Base-by-base conservation (phyloP, 1,140 invertebrate species). In the Ectropis grisescens region DNA sequence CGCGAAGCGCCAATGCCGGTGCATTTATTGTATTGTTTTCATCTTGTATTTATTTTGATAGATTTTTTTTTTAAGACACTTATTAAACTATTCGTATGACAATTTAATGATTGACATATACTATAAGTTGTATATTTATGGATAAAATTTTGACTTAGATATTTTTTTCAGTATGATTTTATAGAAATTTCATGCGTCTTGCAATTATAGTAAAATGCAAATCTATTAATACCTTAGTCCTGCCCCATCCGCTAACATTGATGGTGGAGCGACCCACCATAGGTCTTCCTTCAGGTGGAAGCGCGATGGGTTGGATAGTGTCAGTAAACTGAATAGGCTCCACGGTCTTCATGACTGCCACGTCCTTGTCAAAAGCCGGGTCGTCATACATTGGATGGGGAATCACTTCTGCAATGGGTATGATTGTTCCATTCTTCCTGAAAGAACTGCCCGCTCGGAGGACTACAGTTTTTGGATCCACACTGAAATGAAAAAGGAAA, bases 291-390 rank as follows among this genome's bases (percentile, higher is more conserved):
- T 32, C 47, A 0, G 42, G 29, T 3, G 75, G 51, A 11, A 80
- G 37, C 1, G 33, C 15, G 1, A 80, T 61, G 0, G 72, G 58
- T 23, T 66, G 58, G 2, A 68, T 64, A 0, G 42, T 52, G 0
- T 68, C 58, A 12, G 33, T 51, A 26, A 78, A 80, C 22, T 61
- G 23, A 4, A 80, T 69, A 0, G 66, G 57, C 4, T 66, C 41
- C 0, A 35, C 57, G 0, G 75, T 80, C 35, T 76, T 75, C 39
- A 89, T 61, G 7, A 88, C 55, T 2, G 85, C 86, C 1, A 90
- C 84, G 37, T 90, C 87, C 40, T 88, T 85, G 31, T 85, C 75
- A 27, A 85, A 85, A 0, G 62, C 67, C 2, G 76, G 78, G 13
- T 61, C 41, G 16, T 82, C 58, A 47, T 84, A 88, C 6, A 76